Base-by-base conservation (phyloP, 1,140 invertebrate species). In the Delia radicum region DNA sequence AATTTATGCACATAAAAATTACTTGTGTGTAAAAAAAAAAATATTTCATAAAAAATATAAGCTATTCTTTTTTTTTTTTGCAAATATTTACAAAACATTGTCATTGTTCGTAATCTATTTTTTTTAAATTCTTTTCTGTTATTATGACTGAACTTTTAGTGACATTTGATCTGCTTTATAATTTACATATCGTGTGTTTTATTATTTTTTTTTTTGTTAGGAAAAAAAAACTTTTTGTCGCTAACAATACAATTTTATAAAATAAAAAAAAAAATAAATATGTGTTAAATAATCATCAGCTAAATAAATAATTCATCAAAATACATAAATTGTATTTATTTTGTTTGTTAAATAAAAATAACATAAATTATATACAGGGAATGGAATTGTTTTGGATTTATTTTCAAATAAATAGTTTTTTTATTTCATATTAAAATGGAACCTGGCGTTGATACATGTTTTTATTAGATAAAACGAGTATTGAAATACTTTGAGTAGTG, bases 121-220 rank as follows among this genome's bases (percentile, higher is more conserved):
- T 42, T 13, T 42, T 12, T 42, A 42, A 12, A 33, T 33, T 33
- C 12, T 48, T 48, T 18, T 48, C 18, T 48, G 46, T 18, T 18
- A 13, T 48, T 18, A 3, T 13, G 2, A 3, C n/a, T 18, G 5
- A 13, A 13, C 2, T 48, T 48, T 18, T 18, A 2, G 18, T 67
- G 65, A 67, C 65, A 67, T 67, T n/a, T 67, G 65, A 67, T 67
- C 65, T 67, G 29, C 31, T 33, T 33, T 33, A 31, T 33, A 67
- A 67, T 67, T 67, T 67, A 33, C 65, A 67, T 67, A 21, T 29
- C 65, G 29, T 29, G 29, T 67, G 65, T 67, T 67, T 31, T 29
- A 62, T 5, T 42, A n/a, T n/a, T n/a, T n/a, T n/a, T n/a, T n/a
- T n/a, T n/a, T n/a, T n/a, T n/a, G n/a, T n/a, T n/a, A n/a, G n/a